Conservation (phyloP, 2,888 invertebrate genomes). For the Camponotus fellah region DNA sequence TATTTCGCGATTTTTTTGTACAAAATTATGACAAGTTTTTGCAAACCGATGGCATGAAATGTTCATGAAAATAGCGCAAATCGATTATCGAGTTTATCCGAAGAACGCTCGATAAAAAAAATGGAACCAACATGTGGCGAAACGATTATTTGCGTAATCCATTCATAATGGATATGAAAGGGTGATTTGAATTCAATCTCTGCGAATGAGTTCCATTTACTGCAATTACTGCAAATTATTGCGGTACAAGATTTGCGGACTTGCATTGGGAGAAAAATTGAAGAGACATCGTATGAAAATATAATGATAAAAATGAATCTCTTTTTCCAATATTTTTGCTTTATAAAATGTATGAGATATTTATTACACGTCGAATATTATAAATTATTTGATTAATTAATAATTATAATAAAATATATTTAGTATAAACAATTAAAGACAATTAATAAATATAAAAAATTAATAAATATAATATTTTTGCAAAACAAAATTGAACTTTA, state of each 20-base stretch:
- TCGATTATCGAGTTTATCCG: neutral
- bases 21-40: conserved; percentile 5
- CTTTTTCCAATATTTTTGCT: neutral
- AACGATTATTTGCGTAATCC: conserved; percentile 17
- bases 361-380: neutral
- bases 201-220: conserved; percentile 27
- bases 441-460: neutral
- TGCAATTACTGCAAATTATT: conserved; percentile 2
- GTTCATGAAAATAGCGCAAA: conserved; percentile 5
- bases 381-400: neutral
- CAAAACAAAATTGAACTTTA: neutral
- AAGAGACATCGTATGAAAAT: neutral
- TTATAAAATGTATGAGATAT: neutral
- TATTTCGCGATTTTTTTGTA: neutral
- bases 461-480: neutral
- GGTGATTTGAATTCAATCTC: conserved; percentile 12
- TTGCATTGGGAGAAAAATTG: conserved; percentile 1
- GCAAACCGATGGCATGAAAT: neutral
- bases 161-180: conserved; percentile 23
- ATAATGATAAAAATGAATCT: neutral
- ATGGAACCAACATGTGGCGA: neutral
- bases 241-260: conserved; percentile 15
- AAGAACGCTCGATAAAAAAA: conserved; percentile 6
- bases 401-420: neutral
- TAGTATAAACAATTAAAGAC: neutral